Conservation (phyloP, 2,113 vertebrate species). For the Peromyscus leucopus region DNA sequence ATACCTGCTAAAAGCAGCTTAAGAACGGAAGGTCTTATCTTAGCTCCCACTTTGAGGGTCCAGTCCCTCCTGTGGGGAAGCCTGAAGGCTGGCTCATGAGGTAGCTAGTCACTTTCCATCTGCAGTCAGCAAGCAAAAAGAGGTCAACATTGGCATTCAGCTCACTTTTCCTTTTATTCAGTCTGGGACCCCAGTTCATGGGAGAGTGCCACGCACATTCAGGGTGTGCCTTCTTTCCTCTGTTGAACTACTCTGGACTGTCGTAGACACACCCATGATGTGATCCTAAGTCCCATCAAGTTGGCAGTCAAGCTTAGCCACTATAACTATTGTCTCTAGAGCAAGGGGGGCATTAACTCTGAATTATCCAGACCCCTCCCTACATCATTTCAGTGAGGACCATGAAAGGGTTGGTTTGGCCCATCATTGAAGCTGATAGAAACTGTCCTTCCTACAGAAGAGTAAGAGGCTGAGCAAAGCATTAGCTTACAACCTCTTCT, state of each 20-base stretch:
- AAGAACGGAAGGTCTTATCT: neutral
- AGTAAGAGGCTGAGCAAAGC: neutral
- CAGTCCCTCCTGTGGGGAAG: neutral
- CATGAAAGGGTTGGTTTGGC: neutral
- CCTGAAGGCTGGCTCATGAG: neutral
- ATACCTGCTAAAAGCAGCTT: neutral
- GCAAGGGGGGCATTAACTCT: neutral
- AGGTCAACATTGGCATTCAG: neutral
- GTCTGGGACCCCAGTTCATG: too few species aligned
- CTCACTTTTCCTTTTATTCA: neutral
- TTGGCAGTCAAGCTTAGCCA: neutral
- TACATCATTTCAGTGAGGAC: neutral
- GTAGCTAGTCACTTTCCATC: neutral
- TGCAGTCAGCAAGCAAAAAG: neutral
- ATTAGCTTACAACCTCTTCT: neutral
- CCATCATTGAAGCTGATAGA: neutral
- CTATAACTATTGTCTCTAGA: neutral
- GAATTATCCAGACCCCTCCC: too few species aligned
- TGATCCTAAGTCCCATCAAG: neutral
- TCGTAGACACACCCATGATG: neutral
- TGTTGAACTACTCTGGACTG: neutral
- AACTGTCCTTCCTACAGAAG: neutral
- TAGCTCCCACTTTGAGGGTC: neutral
- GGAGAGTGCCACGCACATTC: neutral
- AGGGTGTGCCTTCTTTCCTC: neutral